phyloP scores from a whole-genome alignment of 1,140 invertebrate genomes.

The Episyrphus balteatus region DNA sequence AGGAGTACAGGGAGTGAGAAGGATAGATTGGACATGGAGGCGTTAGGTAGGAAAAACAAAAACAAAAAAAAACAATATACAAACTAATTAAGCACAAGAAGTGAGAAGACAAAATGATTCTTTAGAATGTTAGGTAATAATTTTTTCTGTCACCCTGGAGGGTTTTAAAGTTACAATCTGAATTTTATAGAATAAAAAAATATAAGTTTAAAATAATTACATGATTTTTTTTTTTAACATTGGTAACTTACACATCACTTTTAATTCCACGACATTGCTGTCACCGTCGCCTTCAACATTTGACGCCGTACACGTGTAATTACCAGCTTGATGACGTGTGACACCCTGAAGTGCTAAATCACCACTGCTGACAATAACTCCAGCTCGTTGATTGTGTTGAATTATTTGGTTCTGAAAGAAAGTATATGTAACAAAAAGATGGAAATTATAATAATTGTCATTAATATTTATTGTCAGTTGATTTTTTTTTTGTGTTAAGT shows the following conservation, averaged over 20 bases:
- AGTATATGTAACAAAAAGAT: slow-evolving; percentile 7
- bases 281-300: slow-evolving; percentile 81
- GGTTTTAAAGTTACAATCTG: background rate
- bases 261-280: slow-evolving; percentile 66
- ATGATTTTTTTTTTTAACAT: too few species aligned
- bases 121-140: too few species aligned
- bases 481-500: too few species aligned
- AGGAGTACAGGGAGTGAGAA: too few species aligned
- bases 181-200: background rate
- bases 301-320: slow-evolving; percentile 75
- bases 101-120: slow-evolving; percentile 5
- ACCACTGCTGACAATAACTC: slow-evolving; percentile 71
- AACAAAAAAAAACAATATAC: slow-evolving; percentile 13
- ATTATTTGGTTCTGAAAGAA: slow-evolving; percentile 60
- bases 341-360: slow-evolving; percentile 69
- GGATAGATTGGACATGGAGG: too few species aligned
- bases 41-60: slow-evolving; percentile 14
- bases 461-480: too few species aligned
- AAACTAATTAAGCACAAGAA: background rate
- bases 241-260: slow-evolving; percentile 76
- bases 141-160: too few species aligned
- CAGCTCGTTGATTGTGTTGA: slow-evolving; percentile 66
- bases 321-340: slow-evolving; percentile 65
- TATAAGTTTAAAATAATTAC: background rate
- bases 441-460: background rate